Conservation (phyloP, 2,797 vertebrate species). For the Sparus aurata region DNA sequence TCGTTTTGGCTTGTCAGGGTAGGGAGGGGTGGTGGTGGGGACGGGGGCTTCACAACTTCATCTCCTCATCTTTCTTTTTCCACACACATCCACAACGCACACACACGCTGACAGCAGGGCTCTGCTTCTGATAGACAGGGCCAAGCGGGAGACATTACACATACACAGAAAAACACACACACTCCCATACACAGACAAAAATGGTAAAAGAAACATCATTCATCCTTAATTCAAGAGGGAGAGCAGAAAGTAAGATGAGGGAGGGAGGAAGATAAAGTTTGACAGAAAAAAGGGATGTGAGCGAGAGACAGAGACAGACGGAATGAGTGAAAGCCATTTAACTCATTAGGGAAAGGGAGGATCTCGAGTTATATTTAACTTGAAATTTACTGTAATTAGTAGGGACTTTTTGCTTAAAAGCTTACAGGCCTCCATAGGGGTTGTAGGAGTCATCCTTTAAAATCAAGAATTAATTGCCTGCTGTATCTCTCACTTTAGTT, state of each 20-base stretch:
- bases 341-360: conserved; percentile 73
- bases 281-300: conserved; percentile 73
- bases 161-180: conserved; percentile 61
- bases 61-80: conserved; percentile 74
- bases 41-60: conserved; percentile 76
- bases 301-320: conserved; percentile 68
- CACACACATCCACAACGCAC: conserved; percentile 45
- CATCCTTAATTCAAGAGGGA: conserved; percentile 80
- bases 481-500: conserved; percentile 37
- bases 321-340: conserved; percentile 77
- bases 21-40: conserved; percentile 12
- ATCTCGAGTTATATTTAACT: conserved; percentile 72
- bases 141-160: conserved; percentile 74
- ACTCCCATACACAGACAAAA: conserved; percentile 59
- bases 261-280: conserved; percentile 75
- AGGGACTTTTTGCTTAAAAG: conserved; percentile 57
- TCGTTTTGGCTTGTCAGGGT: conserved; percentile 80
- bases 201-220: conserved; percentile 77
- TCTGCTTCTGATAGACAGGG: conserved; percentile 80
- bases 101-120: conserved; percentile 72
- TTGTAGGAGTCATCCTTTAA: conserved; percentile 42
- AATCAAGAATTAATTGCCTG: conserved; percentile 53
- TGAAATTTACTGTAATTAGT: conserved; percentile 64
- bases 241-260: conserved; percentile 73
- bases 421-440: conserved; percentile 52